Evolutionary conservation across 2,888 invertebrate species (phyloP).

Genomic region (Chelonus formosanus): DNA sequence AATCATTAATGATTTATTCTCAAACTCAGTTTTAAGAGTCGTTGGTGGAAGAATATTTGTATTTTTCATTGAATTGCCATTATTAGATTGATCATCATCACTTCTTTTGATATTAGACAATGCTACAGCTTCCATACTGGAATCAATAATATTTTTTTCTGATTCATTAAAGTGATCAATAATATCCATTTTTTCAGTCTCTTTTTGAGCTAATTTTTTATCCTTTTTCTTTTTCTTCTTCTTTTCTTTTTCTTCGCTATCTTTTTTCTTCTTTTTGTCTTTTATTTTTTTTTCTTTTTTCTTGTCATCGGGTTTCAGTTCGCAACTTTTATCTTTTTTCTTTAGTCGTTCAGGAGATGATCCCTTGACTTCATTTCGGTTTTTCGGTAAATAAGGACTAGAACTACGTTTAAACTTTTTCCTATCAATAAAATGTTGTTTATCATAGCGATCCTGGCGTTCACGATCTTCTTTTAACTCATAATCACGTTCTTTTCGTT

Average conservation of each 20-base stretch:
- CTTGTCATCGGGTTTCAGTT: conserved; percentile 55
- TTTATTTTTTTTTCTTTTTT: conserved; percentile 66
- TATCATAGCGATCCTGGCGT: conserved; percentile 60
- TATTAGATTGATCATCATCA: conserved; percentile 24
- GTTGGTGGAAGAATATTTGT: conserved; percentile 27
- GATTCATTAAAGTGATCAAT: conserved; percentile 24
- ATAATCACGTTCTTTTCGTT: conserved; percentile 22
- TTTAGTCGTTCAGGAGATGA: conserved; percentile 62
- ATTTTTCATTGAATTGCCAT: conserved; percentile 9
- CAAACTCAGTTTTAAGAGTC: conserved; percentile 51
- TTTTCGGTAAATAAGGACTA: conserved; percentile 56
- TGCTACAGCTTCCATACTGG: conserved; percentile 5
- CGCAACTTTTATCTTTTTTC: conserved; percentile 70
- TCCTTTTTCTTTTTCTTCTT: conserved; percentile 65
- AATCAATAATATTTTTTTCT: conserved; percentile 18
- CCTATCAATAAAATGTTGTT: conserved; percentile 53
- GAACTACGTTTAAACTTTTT: conserved; percentile 63
- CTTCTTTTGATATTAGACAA: background rate
- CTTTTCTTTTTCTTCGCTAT: conserved; percentile 70
- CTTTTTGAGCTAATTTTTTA: conserved; percentile 58
- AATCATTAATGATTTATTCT: conserved; percentile 58
- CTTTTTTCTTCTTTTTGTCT: conserved; percentile 68
- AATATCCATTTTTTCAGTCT: conserved; percentile 43
- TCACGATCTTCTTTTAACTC: conserved; percentile 60
- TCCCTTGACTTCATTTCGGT: conserved; percentile 64